These are phyloP conservation scores for Yoshiicerus persimilis DNA, from an alignment of 1,140 invertebrate species.

Conservation along the genomic window DNA sequence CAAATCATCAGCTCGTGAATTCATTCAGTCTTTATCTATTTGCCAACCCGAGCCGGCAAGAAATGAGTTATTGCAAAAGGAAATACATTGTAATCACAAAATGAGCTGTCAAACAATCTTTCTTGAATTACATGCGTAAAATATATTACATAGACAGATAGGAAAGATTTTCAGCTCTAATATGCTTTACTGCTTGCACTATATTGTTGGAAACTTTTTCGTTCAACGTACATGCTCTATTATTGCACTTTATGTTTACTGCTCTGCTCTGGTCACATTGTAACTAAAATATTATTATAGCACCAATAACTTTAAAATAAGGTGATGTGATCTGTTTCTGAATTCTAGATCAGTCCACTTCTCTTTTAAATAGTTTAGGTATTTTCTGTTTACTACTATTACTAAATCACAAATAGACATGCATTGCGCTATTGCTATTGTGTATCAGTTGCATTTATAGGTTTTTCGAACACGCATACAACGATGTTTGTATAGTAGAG, in stretches of 20 bases:
- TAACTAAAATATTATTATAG: not conserved
- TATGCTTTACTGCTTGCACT: too few species aligned
- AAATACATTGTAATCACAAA: not conserved
- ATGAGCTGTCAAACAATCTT: conserved; percentile 11
- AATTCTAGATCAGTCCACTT: too few species aligned
- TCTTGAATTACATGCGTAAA: not conserved
- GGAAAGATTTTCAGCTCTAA: too few species aligned
- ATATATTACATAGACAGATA: not conserved
- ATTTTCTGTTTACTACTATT: too few species aligned
- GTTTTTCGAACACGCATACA: too few species aligned
- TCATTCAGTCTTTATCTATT: conserved; percentile 1
- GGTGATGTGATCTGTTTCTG: not conserved
- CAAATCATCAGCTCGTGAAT: conserved; percentile 22
- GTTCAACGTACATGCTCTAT: too few species aligned
- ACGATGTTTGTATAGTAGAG: too few species aligned
- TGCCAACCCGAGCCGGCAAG: conserved; percentile 1
- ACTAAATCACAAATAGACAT: too few species aligned
- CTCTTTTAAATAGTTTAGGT: too few species aligned
- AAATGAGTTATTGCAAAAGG: conserved; percentile 20
- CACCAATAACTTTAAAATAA: not conserved
- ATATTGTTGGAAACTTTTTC: too few species aligned
- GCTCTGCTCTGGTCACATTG: not conserved
- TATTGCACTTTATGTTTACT: too few species aligned
- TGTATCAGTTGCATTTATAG: too few species aligned
- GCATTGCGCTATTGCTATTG: not conserved